Conservation (phyloP, 2,797 vertebrate species). For the Hoplostethus atlanticus region DNA sequence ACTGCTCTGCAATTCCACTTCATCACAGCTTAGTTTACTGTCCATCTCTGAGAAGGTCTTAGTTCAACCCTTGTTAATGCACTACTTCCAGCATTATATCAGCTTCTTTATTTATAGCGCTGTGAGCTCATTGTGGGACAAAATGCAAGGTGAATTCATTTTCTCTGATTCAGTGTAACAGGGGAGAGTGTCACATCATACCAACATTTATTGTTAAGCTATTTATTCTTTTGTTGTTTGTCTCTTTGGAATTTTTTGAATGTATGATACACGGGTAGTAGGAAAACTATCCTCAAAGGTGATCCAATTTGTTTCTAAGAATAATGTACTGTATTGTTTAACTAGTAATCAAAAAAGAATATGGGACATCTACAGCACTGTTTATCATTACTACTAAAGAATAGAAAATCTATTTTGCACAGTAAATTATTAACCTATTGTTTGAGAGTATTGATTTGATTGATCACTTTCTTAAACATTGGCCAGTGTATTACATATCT, state of each 20-base stretch:
- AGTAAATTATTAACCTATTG: slow-evolving; percentile 53
- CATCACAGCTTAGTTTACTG: slow-evolving; percentile 28
- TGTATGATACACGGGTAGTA: slow-evolving; percentile 44
- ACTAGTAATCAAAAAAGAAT: slow-evolving; percentile 34
- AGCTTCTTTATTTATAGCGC: slow-evolving; percentile 43
- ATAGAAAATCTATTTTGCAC: slow-evolving; percentile 56
- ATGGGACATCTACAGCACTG: slow-evolving; percentile 19
- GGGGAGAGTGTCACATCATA: slow-evolving; percentile 14
- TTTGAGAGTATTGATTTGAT: slow-evolving; percentile 68
- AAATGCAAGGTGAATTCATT: slow-evolving; percentile 36
- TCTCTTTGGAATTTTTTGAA: slow-evolving; percentile 35
- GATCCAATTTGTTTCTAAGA: slow-evolving; percentile 30
- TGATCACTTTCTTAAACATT: slow-evolving; percentile 70
- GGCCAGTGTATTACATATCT: slow-evolving; percentile 55
- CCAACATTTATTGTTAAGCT: slow-evolving; percentile 37
- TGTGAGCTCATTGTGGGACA: slow-evolving; percentile 36
- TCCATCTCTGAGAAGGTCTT: slow-evolving; percentile 33
- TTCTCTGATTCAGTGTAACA: not conserved
- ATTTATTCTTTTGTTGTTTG: slow-evolving; percentile 42
- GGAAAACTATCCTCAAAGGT: not conserved
- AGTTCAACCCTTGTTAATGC: slow-evolving; percentile 33
- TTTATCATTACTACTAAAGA: slow-evolving; percentile 44
- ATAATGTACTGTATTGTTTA: slow-evolving; percentile 34
- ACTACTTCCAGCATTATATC: slow-evolving; percentile 27
- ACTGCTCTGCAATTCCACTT: slow-evolving; percentile 57